These are phyloP conservation scores for Ceriagrion tenellum DNA, from an alignment of 2,888 invertebrate species.

Conservation along the genomic window DNA sequence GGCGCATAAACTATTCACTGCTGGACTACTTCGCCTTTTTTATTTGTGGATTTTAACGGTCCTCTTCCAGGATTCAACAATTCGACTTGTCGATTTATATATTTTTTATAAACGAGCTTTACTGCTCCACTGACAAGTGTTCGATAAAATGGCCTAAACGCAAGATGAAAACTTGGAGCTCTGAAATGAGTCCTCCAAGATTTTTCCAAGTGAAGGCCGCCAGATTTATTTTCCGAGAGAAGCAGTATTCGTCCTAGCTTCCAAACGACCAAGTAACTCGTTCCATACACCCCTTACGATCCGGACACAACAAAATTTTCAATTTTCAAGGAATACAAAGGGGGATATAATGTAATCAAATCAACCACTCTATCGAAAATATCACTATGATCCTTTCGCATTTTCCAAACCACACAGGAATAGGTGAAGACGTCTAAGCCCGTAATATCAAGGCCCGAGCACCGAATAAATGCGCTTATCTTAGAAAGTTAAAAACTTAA, in stretches of 20 bases:
- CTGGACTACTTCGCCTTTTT: not conserved
- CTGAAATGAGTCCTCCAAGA: not conserved
- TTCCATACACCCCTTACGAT: not conserved
- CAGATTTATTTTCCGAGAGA: not conserved
- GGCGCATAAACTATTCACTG: not conserved
- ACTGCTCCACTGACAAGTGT: not conserved
- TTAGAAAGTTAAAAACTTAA: too few species aligned
- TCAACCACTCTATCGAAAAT: too few species aligned
- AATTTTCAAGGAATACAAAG: not conserved
- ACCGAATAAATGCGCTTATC: too few species aligned
- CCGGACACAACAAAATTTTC: not conserved
- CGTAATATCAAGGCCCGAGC: too few species aligned
- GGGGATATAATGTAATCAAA: too few species aligned
- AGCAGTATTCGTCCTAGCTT: not conserved
- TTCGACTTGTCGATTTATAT: not conserved
- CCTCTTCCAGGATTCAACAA: not conserved
- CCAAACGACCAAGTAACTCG: not conserved
- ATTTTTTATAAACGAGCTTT: not conserved
- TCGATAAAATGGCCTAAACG: too few species aligned
- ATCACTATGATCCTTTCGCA: too few species aligned
- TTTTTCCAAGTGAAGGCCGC: not conserved
- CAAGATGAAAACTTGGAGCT: not conserved
- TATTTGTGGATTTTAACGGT: not conserved
- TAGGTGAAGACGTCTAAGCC: too few species aligned
- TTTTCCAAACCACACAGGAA: too few species aligned